A percentile compares a stretch with the other conserved stretches of the same genome.
These are phyloP conservation scores for Baronia brevicornis DNA, from an alignment of 2,888 invertebrate species.

Conservation along the genomic window DNA sequence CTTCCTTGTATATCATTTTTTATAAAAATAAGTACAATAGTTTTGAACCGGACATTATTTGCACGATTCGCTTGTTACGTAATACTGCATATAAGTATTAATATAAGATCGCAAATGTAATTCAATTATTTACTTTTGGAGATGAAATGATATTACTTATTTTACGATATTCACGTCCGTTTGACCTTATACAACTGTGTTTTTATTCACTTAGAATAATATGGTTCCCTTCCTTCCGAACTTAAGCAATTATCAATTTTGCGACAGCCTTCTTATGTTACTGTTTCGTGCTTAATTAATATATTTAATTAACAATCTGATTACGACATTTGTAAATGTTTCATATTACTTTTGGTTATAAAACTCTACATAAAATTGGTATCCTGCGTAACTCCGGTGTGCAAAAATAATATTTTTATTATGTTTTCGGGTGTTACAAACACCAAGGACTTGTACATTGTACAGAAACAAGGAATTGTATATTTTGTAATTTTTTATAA, in stretches of 20 bases:
- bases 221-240: constrained; percentile 45
- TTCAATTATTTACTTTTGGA: constrained; percentile 2
- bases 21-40: too few species aligned
- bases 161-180: constrained; percentile 22
- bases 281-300: constrained; percentile 12
- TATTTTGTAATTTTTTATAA: too few species aligned
- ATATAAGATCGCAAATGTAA: constrained; percentile 3
- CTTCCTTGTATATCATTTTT: too few species aligned
- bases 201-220: constrained; percentile 20
- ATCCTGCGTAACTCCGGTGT: too few species aligned
- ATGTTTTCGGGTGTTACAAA: too few species aligned
- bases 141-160: constrained; percentile 5
- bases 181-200: constrained; percentile 17
- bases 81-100: constrained; percentile 1
- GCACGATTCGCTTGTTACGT: constrained; percentile 1
- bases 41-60: too few species aligned
- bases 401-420: too few species aligned
- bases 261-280: constrained; percentile 24
- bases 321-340: constrained; percentile 9
- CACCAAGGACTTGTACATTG: too few species aligned
- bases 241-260: constrained; percentile 31
- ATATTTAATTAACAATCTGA: constrained; percentile 6
- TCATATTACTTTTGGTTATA: constrained; percentile 5
- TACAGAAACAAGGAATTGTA: too few species aligned
- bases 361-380: too few species aligned